Base-by-base conservation (phyloP, 2,888 invertebrate species). In the Synergus umbraculus region DNA sequence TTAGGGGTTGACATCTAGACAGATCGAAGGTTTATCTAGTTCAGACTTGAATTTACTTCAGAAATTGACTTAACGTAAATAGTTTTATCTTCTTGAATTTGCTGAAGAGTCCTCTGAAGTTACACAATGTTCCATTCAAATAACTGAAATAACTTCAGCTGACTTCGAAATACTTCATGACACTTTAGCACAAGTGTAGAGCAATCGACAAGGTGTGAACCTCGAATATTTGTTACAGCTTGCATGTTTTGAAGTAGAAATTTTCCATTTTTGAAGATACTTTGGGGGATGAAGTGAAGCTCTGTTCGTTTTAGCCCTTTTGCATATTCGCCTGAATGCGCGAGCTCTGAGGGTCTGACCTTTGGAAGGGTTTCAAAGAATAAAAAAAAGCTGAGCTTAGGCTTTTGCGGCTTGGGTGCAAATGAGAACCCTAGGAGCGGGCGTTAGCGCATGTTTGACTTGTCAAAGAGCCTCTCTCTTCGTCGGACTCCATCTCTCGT, bases 371-470 rank as follows among this genome's bases (percentile, higher is more conserved):
- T 54, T 54, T 37, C 37, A 65, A 54, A 77, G 77, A 64, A 65
- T 69, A 60, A 58, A 81, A 69, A 69, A 76, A 78, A 79, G 79
- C 60, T 66, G 77, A 82, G 64, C 46, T 37, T 73, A 76, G 65
- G 77, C 78, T 78, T 79, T 77, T 80, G 76, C 60, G 67, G 69
- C 79, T 79, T 65, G 78, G 77, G 67, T 79, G 79, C 76, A 81
- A 83, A 83, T 77, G 81, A 81, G 79, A 80, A 78, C 46, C 58
- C 67, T 65, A 63, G 49, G 60, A 76, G 43, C 58, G 69, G 85
- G 84, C 82, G 84, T 87, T 88, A 88, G 88, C 86, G 85, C 87
- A 87, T 86, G 86, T 88, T 87, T 86, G 86, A 88, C 86, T 87
- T 87, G 86, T 88, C 88, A 88, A 87, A 88, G 88, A 87, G 85